Evolutionary conservation across 2,113 vertebrate species (phyloP).

Genomic region (Holacanthus passer): DNA sequence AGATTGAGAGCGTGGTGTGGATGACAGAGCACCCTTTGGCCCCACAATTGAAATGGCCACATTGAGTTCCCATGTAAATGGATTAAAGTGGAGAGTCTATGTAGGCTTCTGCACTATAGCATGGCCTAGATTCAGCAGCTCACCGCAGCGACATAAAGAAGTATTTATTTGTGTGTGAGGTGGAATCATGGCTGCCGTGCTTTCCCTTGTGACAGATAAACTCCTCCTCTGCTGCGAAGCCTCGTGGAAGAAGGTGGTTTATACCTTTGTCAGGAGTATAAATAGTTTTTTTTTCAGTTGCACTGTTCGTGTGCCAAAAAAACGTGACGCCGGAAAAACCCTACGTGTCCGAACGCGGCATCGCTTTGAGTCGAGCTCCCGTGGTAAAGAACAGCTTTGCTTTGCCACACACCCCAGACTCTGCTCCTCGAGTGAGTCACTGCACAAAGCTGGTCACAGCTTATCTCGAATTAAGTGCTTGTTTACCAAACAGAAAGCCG

Average conservation of each 20-base stretch:
- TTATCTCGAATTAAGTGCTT: slow-evolving; percentile 42
- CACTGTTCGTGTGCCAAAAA: slow-evolving; percentile 31
- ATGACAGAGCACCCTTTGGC: slow-evolving; percentile 30
- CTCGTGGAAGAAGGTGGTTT: slow-evolving; percentile 24
- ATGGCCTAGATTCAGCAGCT: slow-evolving; percentile 58
- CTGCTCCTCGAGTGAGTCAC: slow-evolving; percentile 45
- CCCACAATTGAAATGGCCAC: slow-evolving; percentile 44
- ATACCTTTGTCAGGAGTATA: slow-evolving; percentile 35
- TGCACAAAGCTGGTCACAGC: slow-evolving; percentile 44
- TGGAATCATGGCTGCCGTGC: slow-evolving; percentile 43
- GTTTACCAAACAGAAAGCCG: slow-evolving; percentile 51
- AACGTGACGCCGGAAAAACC: neutral
- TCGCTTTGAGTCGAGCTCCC: slow-evolving; percentile 28
- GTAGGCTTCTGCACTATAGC: slow-evolving; percentile 29
- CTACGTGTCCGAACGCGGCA: neutral
- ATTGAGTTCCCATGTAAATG: slow-evolving; percentile 67
- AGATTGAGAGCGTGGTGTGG: slow-evolving; percentile 17
- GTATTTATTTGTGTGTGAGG: slow-evolving; percentile 23
- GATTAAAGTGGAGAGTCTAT: slow-evolving; percentile 65
- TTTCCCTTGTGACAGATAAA: slow-evolving; percentile 50
- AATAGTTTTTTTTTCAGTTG: slow-evolving; percentile 21
- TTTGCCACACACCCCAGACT: slow-evolving; percentile 29
- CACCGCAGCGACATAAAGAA: slow-evolving; percentile 27
- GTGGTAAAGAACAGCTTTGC: slow-evolving; percentile 35
- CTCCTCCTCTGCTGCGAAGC: slow-evolving; percentile 35